Evolutionary conservation across 1,140 invertebrate species (phyloP).

Genomic region (Gonatopus flavifemur): DNA sequence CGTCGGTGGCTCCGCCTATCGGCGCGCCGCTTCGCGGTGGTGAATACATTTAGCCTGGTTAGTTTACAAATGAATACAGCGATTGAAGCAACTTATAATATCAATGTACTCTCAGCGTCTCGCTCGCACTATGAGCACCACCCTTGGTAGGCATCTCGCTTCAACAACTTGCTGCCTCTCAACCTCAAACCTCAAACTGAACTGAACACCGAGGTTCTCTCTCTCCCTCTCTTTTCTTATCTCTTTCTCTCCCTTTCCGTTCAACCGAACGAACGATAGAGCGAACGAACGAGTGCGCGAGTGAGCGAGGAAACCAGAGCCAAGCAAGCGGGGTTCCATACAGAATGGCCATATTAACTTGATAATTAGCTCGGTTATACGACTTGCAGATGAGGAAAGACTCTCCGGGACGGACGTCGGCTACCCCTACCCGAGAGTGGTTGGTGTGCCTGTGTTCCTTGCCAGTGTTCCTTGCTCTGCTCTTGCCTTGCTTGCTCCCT

Average conservation of each 20-base stretch:
- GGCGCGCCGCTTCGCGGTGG: conserved; percentile 54
- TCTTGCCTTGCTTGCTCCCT: too few relatives aligned
- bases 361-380: conserved; percentile 87
- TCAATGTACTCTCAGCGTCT: conserved; percentile 64
- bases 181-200: too few relatives aligned
- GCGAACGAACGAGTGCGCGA: too few relatives aligned
- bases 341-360: conserved; percentile 82
- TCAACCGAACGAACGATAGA: conserved; percentile 28
- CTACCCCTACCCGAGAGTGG: conserved; percentile 61
- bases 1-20: conserved; percentile 58
- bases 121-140: conserved; percentile 47
- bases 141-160: conserved; percentile 31
- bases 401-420: conserved; percentile 63
- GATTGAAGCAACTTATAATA: conserved; percentile 76
- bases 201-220: conserved; percentile 37
- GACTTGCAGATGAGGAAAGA: conserved; percentile 84
- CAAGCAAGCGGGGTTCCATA: conserved; percentile 62
- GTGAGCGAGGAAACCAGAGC: too few relatives aligned
- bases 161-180: too few relatives aligned
- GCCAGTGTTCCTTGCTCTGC: conserved; percentile 63
- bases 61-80: conserved; percentile 75
- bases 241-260: conserved; percentile 40
- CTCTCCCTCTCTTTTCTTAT: conserved; percentile 55
- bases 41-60: conserved; percentile 64
- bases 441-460: conserved; percentile 54